Percentiles rank a stretch among this genome's conserved stretches.
Evolutionary conservation across 2,113 vertebrate genomes (phyloP).

Genomic region (Hyaena hyaena): DNA sequence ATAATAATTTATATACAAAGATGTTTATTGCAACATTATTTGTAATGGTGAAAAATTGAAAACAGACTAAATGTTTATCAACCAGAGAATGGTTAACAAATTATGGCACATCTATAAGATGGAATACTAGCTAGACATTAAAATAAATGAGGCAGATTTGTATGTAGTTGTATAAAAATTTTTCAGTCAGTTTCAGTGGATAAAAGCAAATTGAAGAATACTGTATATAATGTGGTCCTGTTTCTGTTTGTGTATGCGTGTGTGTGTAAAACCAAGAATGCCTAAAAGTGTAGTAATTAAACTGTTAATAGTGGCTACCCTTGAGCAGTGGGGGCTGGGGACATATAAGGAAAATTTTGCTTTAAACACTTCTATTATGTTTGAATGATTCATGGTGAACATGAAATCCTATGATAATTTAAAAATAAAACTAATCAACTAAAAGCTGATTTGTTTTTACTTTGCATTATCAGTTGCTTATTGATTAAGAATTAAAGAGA

Average conservation of each 20-base stretch:
- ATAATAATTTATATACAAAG: conserved; percentile 19
- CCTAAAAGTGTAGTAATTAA: neutral
- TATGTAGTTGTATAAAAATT: neutral
- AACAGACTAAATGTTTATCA: conserved; percentile 36
- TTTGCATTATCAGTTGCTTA: neutral
- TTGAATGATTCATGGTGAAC: neutral
- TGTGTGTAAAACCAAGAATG: neutral
- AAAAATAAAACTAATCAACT: conserved; percentile 34
- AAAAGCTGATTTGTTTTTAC: conserved; percentile 35
- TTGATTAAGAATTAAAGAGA: conserved; percentile 11
- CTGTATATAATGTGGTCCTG: neutral
- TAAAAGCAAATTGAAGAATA: neutral
- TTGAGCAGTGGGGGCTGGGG: neutral
- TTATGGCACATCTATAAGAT: neutral
- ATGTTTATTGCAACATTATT: conserved; percentile 18
- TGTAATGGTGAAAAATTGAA: conserved; percentile 55
- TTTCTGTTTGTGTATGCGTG: neutral
- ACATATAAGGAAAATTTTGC: neutral
- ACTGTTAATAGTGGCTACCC: neutral
- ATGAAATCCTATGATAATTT: neutral
- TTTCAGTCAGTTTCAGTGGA: neutral
- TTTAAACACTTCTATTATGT: neutral
- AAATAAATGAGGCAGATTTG: conserved; percentile 3
- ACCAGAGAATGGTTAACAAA: conserved; percentile 21
- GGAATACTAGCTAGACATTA: neutral